phyloP scores from a whole-genome alignment of 2,888 invertebrate genomes.

The Syritta pipiens region DNA sequence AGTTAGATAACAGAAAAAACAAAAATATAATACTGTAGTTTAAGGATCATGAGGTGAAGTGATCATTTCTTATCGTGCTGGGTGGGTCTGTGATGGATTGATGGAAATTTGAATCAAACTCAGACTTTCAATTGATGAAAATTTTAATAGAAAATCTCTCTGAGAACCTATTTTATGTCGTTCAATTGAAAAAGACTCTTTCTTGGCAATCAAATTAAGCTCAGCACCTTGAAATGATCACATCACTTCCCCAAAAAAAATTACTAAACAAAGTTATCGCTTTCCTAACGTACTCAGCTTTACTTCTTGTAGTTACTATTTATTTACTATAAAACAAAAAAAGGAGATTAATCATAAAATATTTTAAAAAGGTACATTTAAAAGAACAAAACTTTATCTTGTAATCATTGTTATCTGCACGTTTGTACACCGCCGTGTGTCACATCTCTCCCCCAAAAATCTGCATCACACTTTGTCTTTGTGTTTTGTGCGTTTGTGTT shows the following conservation, averaged over 20 bases:
- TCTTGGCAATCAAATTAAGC: background rate
- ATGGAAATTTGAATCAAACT: background rate
- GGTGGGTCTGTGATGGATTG: background rate
- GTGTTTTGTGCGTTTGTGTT: conserved; percentile 20
- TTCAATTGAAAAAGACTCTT: background rate
- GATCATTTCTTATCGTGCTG: conserved; percentile 31
- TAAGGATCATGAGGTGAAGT: conserved; percentile 31
- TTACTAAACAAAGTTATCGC: conserved; percentile 36
- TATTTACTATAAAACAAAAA: conserved; percentile 24
- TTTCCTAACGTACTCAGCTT: conserved; percentile 60
- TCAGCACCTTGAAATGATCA: conserved; percentile 46
- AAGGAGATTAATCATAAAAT: conserved; percentile 5
- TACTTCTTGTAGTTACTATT: conserved; percentile 34
- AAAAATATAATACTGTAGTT: conserved; percentile 30
- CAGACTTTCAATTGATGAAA: too few relatives aligned
- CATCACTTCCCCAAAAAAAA: conserved; percentile 21
- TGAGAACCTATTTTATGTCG: background rate
- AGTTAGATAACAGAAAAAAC: conserved; percentile 40
- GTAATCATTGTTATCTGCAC: conserved; percentile 47
- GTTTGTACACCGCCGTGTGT: conserved; percentile 28
- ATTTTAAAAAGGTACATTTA: background rate
- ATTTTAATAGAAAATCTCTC: too few relatives aligned
- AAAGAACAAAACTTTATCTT: conserved; percentile 11
- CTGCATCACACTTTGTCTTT: conserved; percentile 17
- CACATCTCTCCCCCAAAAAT: conserved; percentile 18